These are phyloP conservation scores for Agonum fuliginosum DNA, from an alignment of 2,888 invertebrate species.

Conservation along the genomic window DNA sequence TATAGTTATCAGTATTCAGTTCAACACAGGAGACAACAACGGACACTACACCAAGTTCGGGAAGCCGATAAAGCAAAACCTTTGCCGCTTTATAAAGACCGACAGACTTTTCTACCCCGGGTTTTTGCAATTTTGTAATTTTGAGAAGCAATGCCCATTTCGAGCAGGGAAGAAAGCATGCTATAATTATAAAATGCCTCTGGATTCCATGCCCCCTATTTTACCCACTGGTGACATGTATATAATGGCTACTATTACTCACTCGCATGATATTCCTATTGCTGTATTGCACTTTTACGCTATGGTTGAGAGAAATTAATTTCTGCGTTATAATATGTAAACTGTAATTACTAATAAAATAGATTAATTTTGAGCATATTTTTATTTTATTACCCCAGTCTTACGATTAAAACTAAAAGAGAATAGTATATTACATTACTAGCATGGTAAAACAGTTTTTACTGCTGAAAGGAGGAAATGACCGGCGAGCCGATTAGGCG, in stretches of 20 bases:
- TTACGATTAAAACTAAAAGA: too few relatives aligned
- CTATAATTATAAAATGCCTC: background rate
- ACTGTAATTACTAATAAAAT: too few relatives aligned
- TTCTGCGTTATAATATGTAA: too few relatives aligned
- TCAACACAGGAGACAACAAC: background rate
- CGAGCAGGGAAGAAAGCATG: background rate
- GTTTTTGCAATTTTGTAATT: background rate
- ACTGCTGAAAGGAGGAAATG: too few relatives aligned
- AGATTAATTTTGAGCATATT: too few relatives aligned
- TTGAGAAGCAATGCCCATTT: conserved; percentile 2
- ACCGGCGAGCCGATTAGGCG: too few relatives aligned
- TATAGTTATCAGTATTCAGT: background rate
- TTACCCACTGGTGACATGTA: background rate
- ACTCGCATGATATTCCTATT: background rate
- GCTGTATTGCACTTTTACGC: background rate
- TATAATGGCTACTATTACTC: background rate
- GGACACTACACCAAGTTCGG: background rate
- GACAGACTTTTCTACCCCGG: conserved; percentile 13
- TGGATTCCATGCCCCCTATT: background rate
- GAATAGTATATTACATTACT: too few relatives aligned
- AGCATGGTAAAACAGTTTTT: too few relatives aligned
- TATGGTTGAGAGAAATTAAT: background rate
- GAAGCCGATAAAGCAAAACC: background rate
- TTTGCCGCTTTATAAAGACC: conserved; percentile 11
- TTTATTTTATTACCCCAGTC: too few relatives aligned